Percentiles rank a stretch among this genome's conserved stretches.
Conservation (phyloP, 2,888 invertebrate genomes). For the Ctena decussata region DNA sequence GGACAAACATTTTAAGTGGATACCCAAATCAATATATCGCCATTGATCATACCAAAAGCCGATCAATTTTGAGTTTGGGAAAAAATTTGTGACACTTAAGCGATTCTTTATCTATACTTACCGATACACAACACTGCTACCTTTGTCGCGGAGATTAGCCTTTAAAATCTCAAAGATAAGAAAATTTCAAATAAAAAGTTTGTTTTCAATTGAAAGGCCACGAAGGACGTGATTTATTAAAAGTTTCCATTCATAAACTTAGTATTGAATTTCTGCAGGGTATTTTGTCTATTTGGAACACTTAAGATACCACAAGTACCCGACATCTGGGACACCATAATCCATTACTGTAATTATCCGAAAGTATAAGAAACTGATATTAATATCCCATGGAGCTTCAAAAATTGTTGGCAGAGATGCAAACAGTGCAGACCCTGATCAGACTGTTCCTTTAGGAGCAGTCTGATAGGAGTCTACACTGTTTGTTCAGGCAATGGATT, state of each 20-base stretch:
- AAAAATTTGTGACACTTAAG: conserved; percentile 4
- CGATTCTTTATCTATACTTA: not conserved
- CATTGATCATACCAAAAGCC: not conserved
- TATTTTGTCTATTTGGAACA: conserved; percentile 1
- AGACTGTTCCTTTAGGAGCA: too few species aligned
- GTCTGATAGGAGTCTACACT: too few species aligned
- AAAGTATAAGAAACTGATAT: too few species aligned
- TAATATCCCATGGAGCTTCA: too few species aligned
- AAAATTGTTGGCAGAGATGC: too few species aligned
- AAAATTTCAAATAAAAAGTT: not conserved
- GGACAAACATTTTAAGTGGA: too few species aligned
- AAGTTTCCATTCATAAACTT: not conserved
- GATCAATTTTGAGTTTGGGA: not conserved
- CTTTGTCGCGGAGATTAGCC: not conserved
- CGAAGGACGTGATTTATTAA: not conserved
- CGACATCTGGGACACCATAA: too few species aligned
- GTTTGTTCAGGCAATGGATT: too few species aligned
- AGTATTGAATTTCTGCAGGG: not conserved
- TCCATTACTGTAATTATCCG: too few species aligned
- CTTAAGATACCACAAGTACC: not conserved
- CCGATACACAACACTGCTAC: not conserved
- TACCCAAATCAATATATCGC: not conserved
- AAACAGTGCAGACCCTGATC: too few species aligned
- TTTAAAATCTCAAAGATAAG: conserved; percentile 1
- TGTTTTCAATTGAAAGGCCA: not conserved